These are phyloP conservation scores for Antechinus stuartii DNA, from an alignment of 2,113 vertebrate species.

Conservation along the genomic window DNA sequence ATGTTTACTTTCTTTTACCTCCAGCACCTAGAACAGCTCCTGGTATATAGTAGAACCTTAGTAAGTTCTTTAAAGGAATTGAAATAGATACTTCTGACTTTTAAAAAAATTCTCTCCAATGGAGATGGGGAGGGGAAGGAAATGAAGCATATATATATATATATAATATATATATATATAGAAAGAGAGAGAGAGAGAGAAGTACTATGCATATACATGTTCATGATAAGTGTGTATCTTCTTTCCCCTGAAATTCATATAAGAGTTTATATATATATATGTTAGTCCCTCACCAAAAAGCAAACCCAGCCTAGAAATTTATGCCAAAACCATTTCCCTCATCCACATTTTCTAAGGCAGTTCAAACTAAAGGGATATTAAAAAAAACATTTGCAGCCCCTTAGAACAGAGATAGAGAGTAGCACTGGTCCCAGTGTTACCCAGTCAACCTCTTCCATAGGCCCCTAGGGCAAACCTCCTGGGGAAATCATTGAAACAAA, in stretches of 20 bases:
- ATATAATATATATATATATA: too few relatives aligned
- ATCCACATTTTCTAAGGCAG: not conserved
- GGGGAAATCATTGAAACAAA: too few relatives aligned
- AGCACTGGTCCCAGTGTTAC: too few relatives aligned
- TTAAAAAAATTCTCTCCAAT: not conserved
- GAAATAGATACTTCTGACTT: not conserved
- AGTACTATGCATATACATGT: not conserved
- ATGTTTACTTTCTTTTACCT: not conserved
- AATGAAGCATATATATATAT: not conserved
- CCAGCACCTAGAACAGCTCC: not conserved
- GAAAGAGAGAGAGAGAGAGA: too few relatives aligned
- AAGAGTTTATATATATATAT: not conserved
- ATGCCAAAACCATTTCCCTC: not conserved
- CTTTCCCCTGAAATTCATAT: not conserved
- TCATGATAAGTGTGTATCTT: not conserved
- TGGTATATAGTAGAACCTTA: not conserved
- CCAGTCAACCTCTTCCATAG: not conserved
- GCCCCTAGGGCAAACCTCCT: not conserved
- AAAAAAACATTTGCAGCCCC: not conserved
- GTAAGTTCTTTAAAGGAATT: not conserved
- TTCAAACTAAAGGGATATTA: not conserved
- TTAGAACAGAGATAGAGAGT: too few relatives aligned
- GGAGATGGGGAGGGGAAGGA: not conserved
- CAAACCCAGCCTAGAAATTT: not conserved
- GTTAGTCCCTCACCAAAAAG: not conserved